Evolutionary conservation across 1,140 invertebrate genomes (phyloP).

Genomic region (Bathynomus jamesi): DNA sequence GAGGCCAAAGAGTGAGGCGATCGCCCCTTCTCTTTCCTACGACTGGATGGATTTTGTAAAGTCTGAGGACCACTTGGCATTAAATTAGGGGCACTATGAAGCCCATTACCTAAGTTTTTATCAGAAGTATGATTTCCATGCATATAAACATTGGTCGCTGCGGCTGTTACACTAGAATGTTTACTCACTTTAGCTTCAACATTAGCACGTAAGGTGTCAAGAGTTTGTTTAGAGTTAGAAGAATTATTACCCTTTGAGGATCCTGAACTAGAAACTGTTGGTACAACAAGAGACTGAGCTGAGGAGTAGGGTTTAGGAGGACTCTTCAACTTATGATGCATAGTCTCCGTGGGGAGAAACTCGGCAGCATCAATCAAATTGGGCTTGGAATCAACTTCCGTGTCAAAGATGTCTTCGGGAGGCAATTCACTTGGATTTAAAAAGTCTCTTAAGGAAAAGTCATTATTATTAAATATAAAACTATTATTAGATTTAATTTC

Average conservation of each 20-base stretch:
- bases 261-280: neutral
- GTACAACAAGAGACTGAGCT: neutral
- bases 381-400: constrained; percentile 16
- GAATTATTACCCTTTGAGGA: neutral
- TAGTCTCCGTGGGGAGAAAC: constrained; percentile 5
- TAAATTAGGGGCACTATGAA: neutral
- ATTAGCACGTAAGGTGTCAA: neutral
- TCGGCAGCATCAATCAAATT: constrained; percentile 16
- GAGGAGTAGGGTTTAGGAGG: neutral
- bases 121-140: neutral
- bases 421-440: constrained; percentile 30
- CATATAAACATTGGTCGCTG: neutral
- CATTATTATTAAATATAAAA: constrained; percentile 33
- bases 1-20: neutral
- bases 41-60: constrained; percentile 5
- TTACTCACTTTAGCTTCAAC: neutral
- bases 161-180: neutral
- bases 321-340: neutral
- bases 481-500: constrained; percentile 20
- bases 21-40: neutral
- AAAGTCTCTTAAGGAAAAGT: constrained; percentile 31
- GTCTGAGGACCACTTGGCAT: neutral
- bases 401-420: constrained; percentile 34
- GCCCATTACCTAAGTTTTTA: neutral
- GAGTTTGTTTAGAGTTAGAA: neutral